Base-by-base conservation (phyloP, 1,140 invertebrate species). In the Hyphantria cunea region DNA sequence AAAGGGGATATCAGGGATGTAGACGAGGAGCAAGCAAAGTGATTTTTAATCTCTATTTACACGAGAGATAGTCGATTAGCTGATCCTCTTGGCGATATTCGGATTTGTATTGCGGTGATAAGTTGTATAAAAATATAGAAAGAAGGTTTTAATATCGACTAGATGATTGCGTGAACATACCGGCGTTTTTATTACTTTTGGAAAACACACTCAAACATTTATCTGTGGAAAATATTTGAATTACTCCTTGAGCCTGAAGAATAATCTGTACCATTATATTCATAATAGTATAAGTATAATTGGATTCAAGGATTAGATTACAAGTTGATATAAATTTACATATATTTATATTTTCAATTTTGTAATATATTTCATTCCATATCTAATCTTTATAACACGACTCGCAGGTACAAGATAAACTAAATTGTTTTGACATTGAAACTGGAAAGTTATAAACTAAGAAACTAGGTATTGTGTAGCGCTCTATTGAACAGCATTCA, bases 11-110 rank as follows among this genome's bases (percentile, higher is more conserved):
- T 34, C 54, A 5, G 5, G 17, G 17, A 25, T 25, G 5, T 25
- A 25, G 17, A 25, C 65, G 66, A 62, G 68, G 34, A 55, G 64
- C 62, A 58, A 54, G 58, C 52, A 51, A 74, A 82, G 74, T 78
- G 77, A 82, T 79, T 78, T 84, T 78, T 83, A 80, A 83, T 75
- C 76, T 80, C 72, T 78, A 80, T 84, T 78, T 78, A 76, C 75
- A 71, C 52, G 52, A 59, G 65, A 62, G 70, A 61, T 66, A 78
- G 72, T 70, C 71, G 72, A 76, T 78, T 76, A 78, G 73, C 62
- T 47, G 63, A 69, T 75, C 64, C 48, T 48, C 45, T 50, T 39
- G 48, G 54, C 49, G 51, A 64, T 48, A 47, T 54, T 49, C 25
- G 45, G n/a, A 44, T 44, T n/a, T 3, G 12, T 44, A 9, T 13